Conservation (phyloP, 37 sponge, comb jelly and placozoan genomes). For the Petrosia ficiformis region DNA sequence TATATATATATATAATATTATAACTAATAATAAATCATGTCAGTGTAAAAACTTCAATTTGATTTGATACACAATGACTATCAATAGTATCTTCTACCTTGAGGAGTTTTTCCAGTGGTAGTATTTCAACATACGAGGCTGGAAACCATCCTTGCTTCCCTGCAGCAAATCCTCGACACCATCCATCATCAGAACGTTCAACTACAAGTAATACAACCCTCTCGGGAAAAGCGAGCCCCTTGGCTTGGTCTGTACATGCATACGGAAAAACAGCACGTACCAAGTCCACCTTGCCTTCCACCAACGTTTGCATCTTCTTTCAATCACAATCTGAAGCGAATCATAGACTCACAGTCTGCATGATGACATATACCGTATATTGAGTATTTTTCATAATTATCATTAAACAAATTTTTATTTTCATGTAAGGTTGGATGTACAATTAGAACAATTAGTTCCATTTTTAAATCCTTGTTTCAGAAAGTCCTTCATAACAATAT, state of each 20-base stretch:
- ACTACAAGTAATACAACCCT: conserved; percentile 36
- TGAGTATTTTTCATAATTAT: too few relatives aligned
- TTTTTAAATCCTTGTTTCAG: conserved; percentile 82
- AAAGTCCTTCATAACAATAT: conserved; percentile 91
- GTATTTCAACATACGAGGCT: conserved; percentile 39
- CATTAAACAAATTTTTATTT: too few relatives aligned
- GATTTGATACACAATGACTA: too few relatives aligned
- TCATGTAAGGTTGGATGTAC: too few relatives aligned
- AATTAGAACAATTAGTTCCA: conserved; percentile 57
- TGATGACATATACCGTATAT: too few relatives aligned
- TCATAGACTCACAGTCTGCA: too few relatives aligned
- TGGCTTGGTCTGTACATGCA: neutral
- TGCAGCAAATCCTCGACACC: conserved; percentile 60
- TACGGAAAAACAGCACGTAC: conserved; percentile 56
- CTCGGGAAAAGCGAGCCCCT: conserved; percentile 42
- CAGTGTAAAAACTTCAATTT: too few relatives aligned
- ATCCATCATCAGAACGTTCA: conserved; percentile 59
- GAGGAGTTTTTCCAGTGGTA: conserved; percentile 3
- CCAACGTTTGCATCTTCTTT: too few relatives aligned
- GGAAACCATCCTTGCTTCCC: conserved; percentile 80
- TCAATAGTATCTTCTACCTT: too few relatives aligned
- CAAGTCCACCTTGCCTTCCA: conserved; percentile 30
- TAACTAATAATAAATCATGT: too few relatives aligned
- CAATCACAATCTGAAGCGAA: too few relatives aligned
- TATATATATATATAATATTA: too few relatives aligned